A percentile compares a stretch with the other conserved stretches of the same genome.
phyloP scores from a whole-genome alignment of 1,140 invertebrate genomes.

The Microplitis demolitor region DNA sequence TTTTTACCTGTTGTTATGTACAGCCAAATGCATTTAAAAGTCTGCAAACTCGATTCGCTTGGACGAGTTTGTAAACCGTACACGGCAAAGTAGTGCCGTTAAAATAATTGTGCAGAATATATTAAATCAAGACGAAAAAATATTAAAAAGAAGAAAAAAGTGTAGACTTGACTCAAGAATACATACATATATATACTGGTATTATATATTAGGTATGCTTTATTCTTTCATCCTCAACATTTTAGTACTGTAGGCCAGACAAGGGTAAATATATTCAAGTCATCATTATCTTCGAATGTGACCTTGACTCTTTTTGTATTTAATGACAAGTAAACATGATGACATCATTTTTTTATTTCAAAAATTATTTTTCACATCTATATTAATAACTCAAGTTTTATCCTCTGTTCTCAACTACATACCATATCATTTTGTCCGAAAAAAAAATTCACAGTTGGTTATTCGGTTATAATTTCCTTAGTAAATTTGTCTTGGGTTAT shows the following conservation, averaged over 20 bases:
- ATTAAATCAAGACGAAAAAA: neutral
- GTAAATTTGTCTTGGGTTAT: slow-evolving; percentile 16
- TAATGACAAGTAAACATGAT: slow-evolving; percentile 6
- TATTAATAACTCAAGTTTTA: neutral
- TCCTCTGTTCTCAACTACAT: neutral
- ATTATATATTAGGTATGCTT: neutral
- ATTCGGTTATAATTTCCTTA: slow-evolving; percentile 11
- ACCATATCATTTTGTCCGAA: neutral
- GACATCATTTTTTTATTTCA: neutral
- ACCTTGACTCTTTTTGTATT: neutral
- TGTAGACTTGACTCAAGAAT: neutral
- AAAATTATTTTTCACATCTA: neutral
- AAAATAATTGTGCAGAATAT: too few relatives aligned
- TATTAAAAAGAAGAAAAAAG: neutral
- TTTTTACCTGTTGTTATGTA: too few relatives aligned
- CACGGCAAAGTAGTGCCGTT: too few relatives aligned
- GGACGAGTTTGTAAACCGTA: too few relatives aligned
- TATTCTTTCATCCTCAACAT: neutral
- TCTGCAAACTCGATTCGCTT: too few relatives aligned
- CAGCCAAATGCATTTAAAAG: too few relatives aligned
- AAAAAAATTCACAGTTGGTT: slow-evolving; percentile 5
- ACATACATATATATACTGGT: neutral
- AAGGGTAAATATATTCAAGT: slow-evolving; percentile 7
- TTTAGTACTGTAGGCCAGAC: neutral
- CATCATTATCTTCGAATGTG: neutral